A percentile compares a stretch with the other conserved stretches of the same genome.
Evolutionary conservation across 1,140 invertebrate genomes (phyloP).

Genomic region (Antheraea pernyi): DNA sequence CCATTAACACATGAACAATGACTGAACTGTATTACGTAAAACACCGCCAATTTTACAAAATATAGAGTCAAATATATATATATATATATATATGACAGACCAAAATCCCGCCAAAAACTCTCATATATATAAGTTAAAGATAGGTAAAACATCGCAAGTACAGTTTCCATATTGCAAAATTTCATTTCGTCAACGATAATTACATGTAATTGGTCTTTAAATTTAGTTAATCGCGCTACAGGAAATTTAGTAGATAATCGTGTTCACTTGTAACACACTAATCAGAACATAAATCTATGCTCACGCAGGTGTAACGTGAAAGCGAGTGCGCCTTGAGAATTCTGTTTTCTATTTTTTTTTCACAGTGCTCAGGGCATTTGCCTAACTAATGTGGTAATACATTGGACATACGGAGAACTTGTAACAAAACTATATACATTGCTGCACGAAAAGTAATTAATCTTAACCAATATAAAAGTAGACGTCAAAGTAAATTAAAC

Average conservation of each 20-base stretch:
- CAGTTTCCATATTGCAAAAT: not conserved
- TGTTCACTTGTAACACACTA: slow-evolving; percentile 51
- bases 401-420: not conserved
- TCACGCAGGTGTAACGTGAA: slow-evolving; percentile 48
- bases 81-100: too few relatives aligned
- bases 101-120: too few relatives aligned
- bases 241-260: slow-evolving; percentile 58
- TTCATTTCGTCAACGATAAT: not conserved
- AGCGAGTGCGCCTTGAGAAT: slow-evolving; percentile 57
- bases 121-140: too few relatives aligned
- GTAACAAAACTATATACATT: slow-evolving; percentile 30
- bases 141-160: too few relatives aligned
- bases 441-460: slow-evolving; percentile 29
- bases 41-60: too few relatives aligned
- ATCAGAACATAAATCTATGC: slow-evolving; percentile 49
- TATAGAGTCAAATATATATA: too few relatives aligned
- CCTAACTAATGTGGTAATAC: slow-evolving; percentile 37
- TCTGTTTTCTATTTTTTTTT: slow-evolving; percentile 58
- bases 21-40: too few relatives aligned
- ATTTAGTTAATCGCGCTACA: slow-evolving; percentile 32
- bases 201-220: slow-evolving; percentile 16
- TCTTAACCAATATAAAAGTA: slow-evolving; percentile 26
- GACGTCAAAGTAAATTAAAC: slow-evolving; percentile 33
- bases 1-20: too few relatives aligned
- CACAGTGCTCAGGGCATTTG: slow-evolving; percentile 51